These are phyloP conservation scores for Prionchulus punctatus DNA, from an alignment of 2,888 invertebrate genomes.

Conservation along the genomic window DNA sequence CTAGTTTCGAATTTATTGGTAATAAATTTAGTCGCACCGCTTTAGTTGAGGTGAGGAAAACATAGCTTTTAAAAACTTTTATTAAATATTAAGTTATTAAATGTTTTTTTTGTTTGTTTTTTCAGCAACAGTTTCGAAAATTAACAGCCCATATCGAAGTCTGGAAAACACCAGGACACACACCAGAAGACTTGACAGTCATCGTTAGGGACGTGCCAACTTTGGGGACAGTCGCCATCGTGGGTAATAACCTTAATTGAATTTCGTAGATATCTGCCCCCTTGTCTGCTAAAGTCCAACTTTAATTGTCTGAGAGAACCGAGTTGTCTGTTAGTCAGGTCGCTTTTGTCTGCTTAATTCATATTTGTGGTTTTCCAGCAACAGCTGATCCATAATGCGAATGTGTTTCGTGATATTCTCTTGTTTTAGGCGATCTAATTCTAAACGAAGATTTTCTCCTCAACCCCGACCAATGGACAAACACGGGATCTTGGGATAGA, in stretches of 20 bases:
- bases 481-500: conserved; percentile 23
- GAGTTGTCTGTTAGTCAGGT: no score
- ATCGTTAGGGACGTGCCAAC: conserved; percentile 49
- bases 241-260: no score
- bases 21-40: conserved; percentile 5
- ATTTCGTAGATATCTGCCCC: no score
- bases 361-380: no score
- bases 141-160: conserved; percentile 35
- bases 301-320: no score
- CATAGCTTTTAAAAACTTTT: not conserved
- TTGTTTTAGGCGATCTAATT: conserved; percentile 11
- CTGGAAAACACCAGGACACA: conserved; percentile 75
- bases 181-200: conserved; percentile 67
- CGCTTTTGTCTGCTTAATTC: no score
- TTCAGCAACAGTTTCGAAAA: conserved; percentile 2
- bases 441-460: conserved; percentile 5
- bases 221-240: conserved; percentile 47
- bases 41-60: conserved; percentile 2
- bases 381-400: no score
- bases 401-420: no score
- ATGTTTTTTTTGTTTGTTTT: not conserved
- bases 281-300: no score
- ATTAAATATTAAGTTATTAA: not conserved
- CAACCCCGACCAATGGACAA: conserved; percentile 13
- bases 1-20: conserved; percentile 1